A percentile compares a stretch with the other conserved stretches of the same genome.
These are phyloP conservation scores for Empidonax traillii DNA, from an alignment of 2,113 vertebrate species.

Conservation along the genomic window DNA sequence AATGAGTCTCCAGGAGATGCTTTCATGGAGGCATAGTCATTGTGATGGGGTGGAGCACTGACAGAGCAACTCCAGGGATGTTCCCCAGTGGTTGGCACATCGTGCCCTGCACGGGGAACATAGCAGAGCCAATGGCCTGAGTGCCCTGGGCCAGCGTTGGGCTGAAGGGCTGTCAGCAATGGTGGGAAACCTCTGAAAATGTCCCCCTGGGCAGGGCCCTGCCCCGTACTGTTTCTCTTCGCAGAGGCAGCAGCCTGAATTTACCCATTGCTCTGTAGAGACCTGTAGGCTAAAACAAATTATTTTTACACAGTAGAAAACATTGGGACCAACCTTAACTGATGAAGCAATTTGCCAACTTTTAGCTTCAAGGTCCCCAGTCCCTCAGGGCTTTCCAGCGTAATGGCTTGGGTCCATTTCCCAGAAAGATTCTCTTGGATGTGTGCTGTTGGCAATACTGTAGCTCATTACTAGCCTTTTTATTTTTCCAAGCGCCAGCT, in stretches of 20 bases:
- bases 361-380: neutral
- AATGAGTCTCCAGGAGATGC: neutral
- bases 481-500: constrained; percentile 41
- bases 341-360: constrained; percentile 33
- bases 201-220: neutral
- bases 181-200: neutral
- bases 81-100: accelerated
- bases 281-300: constrained; percentile 48
- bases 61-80: accelerated
- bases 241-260: constrained; percentile 26
- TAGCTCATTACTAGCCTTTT: neutral
- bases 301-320: constrained; percentile 34
- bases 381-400: neutral
- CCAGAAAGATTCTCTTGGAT: constrained; percentile 44
- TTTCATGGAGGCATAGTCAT: neutral
- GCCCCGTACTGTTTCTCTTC: neutral
- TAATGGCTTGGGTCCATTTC: neutral
- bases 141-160: neutral
- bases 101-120: neutral
- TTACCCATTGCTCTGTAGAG: neutral
- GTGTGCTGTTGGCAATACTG: neutral
- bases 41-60: neutral
- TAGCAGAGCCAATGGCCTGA: neutral
- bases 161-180: neutral
- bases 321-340: constrained; percentile 14